Evolutionary conservation across 2,888 invertebrate genomes (phyloP), one percentile per base, ranked within the genome.

Genomic region (Petrolisthes manimaculis): DNA sequence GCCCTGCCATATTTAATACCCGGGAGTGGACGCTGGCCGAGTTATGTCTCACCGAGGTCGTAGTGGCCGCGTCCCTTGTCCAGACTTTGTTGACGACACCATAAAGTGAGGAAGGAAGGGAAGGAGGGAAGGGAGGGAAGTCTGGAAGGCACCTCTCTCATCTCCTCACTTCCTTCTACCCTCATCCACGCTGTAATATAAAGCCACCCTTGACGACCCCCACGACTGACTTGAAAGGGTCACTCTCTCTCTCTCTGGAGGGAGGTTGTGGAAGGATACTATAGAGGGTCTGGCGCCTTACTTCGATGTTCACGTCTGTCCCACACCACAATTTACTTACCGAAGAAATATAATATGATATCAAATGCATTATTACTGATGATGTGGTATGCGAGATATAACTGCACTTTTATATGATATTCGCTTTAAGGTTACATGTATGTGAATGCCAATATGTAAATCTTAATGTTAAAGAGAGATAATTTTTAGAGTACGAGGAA

Each of bases 31-130:
- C 80, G 78, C 69, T 86, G 75, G 86, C 75, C 86, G 80, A 75
- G 80, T 86, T 86, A 86, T 81, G 69, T 74, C 81, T 74, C 51
- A 81, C 74, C 51, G 71, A 82, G 81, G 81, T 86, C 86, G 80
- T 80, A 81, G 80, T 86, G 80, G 80, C 75, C 56, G 74, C 74
- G 67, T 81, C 80, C 85, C 86, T 81, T 75, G 80, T 81, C 86
- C 81, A 79, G 69, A 79, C 69, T 79, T 85, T 77, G 53, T 85
- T 85, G 79, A 85, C 85, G 85, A 85, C 79, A 69, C 69, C 85
- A 85, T 85, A 79, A 85, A 85, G 69, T 79, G 85, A 77, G 78
- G 54, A 85, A 55, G 83, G 55, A 24, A 74, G 69, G 69, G 69
- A 82, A 37, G 37, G 37, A 37, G 37, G 75, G 24, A 21, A 55